Percentiles rank a stretch among this genome's conserved stretches.
phyloP scores from a whole-genome alignment of 2,797 vertebrate species.

The Gadopsis marmoratus region DNA sequence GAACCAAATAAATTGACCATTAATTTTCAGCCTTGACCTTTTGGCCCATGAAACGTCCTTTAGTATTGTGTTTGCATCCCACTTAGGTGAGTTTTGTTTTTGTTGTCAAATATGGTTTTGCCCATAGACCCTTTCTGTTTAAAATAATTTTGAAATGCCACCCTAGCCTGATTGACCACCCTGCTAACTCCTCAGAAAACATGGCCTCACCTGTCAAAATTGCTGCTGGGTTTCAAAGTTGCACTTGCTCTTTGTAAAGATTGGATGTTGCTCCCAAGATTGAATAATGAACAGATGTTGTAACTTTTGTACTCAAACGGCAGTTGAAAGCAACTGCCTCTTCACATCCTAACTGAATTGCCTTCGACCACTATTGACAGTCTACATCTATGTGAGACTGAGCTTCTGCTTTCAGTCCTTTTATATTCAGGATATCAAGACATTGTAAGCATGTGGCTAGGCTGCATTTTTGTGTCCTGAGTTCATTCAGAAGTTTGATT shows the following conservation, averaged over 20 bases:
- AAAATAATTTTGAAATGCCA: conserved; percentile 35
- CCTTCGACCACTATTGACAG: conserved; percentile 82
- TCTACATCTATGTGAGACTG: conserved; percentile 80
- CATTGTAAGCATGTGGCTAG: conserved; percentile 87
- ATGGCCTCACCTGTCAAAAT: conserved; percentile 26
- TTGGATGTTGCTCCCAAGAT: conserved; percentile 74
- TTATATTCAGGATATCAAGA: conserved; percentile 85
- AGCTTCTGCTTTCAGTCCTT: conserved; percentile 87
- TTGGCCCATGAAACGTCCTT: conserved; percentile 18
- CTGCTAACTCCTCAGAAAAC: conserved; percentile 31
- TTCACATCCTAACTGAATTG: conserved; percentile 84
- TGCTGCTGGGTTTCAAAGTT: conserved; percentile 79
- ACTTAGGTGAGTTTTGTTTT: conserved; percentile 21
- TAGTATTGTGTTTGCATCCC: conserved; percentile 48
- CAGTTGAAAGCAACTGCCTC: conserved; percentile 85
- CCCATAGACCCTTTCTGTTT: conserved; percentile 31
- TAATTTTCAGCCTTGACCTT: conserved; percentile 41
- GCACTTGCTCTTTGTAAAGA: conserved; percentile 83
- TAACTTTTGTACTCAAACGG: conserved; percentile 85
- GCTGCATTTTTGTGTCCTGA: conserved; percentile 87
- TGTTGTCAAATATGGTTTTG: conserved; percentile 17
- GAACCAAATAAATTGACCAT: conserved; percentile 53
- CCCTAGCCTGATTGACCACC: conserved; percentile 21
- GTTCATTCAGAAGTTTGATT: conserved; percentile 85
- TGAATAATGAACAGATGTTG: conserved; percentile 76